Conservation (phyloP, 2,888 invertebrate genomes). For the Acleris emargana region DNA sequence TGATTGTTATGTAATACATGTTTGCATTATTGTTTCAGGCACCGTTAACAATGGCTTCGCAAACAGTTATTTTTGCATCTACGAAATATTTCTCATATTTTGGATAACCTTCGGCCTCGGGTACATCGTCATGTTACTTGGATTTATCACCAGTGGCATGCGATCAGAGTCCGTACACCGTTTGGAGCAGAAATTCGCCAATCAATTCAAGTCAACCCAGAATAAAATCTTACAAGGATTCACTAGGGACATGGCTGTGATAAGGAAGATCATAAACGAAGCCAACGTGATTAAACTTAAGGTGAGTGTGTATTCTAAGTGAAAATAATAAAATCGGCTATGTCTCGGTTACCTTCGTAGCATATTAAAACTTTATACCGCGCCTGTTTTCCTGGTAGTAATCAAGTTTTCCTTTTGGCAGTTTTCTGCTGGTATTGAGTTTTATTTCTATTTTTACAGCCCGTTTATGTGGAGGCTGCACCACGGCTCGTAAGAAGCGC, state of each 20-base stretch:
- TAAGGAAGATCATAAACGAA: conserved; percentile 91
- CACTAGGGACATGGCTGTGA: conserved; percentile 88
- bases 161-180: conserved; percentile 88
- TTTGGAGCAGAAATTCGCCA: conserved; percentile 90
- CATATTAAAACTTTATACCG: neutral
- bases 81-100: conserved; percentile 91
- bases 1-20: no score
- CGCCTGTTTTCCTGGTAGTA: conserved; percentile 10
- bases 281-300: conserved; percentile 92
- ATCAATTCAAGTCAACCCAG: conserved; percentile 91
- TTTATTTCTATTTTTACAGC: conserved; percentile 75
- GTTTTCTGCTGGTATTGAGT: conserved; percentile 1
- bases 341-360: conserved; percentile 13
- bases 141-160: conserved; percentile 91
- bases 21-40: conserved; percentile 57
- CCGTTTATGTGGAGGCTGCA: conserved; percentile 88
- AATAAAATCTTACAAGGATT: conserved; percentile 90
- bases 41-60: conserved; percentile 77
- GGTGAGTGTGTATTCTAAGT: conserved; percentile 68
- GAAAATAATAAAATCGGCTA: conserved; percentile 14
- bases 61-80: conserved; percentile 87
- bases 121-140: conserved; percentile 94
- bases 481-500: conserved; percentile 81
- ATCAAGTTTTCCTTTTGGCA: neutral
- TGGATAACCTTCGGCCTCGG: conserved; percentile 97